A percentile compares a stretch with the other conserved stretches of the same genome.
Evolutionary conservation across 2,888 invertebrate genomes (phyloP).

Genomic region (Helobdella robusta): DNA sequence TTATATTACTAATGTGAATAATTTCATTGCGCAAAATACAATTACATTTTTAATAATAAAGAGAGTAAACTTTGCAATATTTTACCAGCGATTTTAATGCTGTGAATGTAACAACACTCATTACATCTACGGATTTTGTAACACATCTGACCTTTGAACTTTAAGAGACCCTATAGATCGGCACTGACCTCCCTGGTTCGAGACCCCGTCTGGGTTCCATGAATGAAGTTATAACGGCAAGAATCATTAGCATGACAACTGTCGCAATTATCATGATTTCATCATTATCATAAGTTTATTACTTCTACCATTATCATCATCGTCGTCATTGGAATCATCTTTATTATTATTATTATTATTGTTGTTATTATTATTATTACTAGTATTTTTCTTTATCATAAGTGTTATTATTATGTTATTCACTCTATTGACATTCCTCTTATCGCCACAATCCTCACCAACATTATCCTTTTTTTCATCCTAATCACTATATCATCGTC

Average conservation of each 20-base stretch:
- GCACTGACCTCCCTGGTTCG: too few species aligned
- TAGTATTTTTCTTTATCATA: slow-evolving; percentile 18
- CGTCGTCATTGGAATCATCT: slow-evolving; percentile 19
- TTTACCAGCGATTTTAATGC: too few species aligned
- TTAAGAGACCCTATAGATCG: too few species aligned
- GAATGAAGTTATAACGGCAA: too few species aligned
- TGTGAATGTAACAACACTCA: too few species aligned
- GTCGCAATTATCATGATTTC: slow-evolving; percentile 7
- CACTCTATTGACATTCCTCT: background rate
- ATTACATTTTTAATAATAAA: too few species aligned
- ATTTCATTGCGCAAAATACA: too few species aligned
- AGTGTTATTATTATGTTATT: background rate
- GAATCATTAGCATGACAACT: slow-evolving; percentile 5
- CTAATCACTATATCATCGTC: slow-evolving; percentile 21
- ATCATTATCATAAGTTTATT: slow-evolving; percentile 8
- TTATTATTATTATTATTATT: slow-evolving; percentile 23
- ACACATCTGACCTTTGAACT: too few species aligned
- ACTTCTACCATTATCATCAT: slow-evolving; percentile 9
- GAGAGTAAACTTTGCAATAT: too few species aligned
- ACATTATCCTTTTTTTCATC: slow-evolving; percentile 16
- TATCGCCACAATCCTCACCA: slow-evolving; percentile 18
- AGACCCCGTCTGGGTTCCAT: too few species aligned
- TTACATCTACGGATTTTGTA: too few species aligned
- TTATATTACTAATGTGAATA: too few species aligned
- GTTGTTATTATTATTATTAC: slow-evolving; percentile 18